These are phyloP conservation scores for Zaprionus nigranus DNA, from an alignment of 1,140 invertebrate genomes.

Conservation along the genomic window DNA sequence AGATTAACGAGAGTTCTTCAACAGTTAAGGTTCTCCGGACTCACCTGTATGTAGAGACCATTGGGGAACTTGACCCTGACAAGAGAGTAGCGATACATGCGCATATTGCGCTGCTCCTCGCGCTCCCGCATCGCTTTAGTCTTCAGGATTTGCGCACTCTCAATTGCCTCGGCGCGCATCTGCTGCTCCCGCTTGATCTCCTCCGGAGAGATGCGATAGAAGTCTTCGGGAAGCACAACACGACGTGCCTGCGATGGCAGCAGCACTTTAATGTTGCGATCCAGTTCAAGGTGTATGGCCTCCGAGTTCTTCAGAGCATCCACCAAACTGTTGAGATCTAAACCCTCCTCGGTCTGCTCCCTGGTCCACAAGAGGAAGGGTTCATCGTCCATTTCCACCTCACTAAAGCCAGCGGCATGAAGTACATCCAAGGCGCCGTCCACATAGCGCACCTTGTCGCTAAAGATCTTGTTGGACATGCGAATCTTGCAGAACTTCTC, in stretches of 20 bases:
- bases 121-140: slow-evolving; percentile 97
- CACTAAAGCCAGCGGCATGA: slow-evolving; percentile 92
- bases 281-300: slow-evolving; percentile 92
- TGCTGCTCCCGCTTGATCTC: slow-evolving; percentile 95
- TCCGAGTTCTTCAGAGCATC: slow-evolving; percentile 92
- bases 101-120: slow-evolving; percentile 91
- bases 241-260: slow-evolving; percentile 89
- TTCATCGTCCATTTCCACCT: slow-evolving; percentile 85
- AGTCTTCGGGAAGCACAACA: slow-evolving; percentile 91
- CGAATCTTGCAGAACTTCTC: slow-evolving; percentile 96
- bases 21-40: slow-evolving; percentile 8
- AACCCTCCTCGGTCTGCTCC: slow-evolving; percentile 65
- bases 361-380: slow-evolving; percentile 71
- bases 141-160: slow-evolving; percentile 91
- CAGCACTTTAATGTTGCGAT: slow-evolving; percentile 93
- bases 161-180: slow-evolving; percentile 90
- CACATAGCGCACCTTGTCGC: slow-evolving; percentile 91
- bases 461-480: slow-evolving; percentile 88
- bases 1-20: background rate
- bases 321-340: slow-evolving; percentile 87
- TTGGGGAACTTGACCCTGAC: slow-evolving; percentile 95
- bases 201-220: slow-evolving; percentile 91
- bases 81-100: slow-evolving; percentile 93
- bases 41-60: slow-evolving; percentile 91
- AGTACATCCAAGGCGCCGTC: slow-evolving; percentile 94